phyloP scores from a whole-genome alignment of 92 coral and sea anemone genomes.

The Porites rus region DNA sequence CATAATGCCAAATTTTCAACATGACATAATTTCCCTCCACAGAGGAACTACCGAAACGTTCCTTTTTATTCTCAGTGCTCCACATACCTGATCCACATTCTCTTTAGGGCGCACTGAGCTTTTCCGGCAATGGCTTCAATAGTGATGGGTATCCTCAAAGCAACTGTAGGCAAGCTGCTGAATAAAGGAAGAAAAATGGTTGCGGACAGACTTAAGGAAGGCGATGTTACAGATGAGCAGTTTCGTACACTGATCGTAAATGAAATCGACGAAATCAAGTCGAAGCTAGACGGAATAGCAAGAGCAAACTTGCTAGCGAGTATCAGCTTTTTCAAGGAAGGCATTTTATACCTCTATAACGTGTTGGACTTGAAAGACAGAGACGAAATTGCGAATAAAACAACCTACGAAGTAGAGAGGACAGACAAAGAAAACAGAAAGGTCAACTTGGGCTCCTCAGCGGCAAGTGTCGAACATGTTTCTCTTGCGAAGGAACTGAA shows the following conservation, averaged over 20 bases:
- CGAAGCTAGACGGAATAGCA: constrained; percentile 5
- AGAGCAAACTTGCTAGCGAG: neutral
- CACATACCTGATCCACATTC: too few relatives aligned
- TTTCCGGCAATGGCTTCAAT: too few relatives aligned
- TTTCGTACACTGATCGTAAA: neutral
- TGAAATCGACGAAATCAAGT: constrained; percentile 7
- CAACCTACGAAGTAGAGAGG: neutral
- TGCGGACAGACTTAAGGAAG: neutral
- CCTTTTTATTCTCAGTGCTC: too few relatives aligned
- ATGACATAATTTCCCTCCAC: too few relatives aligned
- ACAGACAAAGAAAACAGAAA: neutral
- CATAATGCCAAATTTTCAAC: too few relatives aligned
- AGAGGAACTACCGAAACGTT: too few relatives aligned
- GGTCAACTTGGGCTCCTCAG: neutral
- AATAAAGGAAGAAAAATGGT: neutral
- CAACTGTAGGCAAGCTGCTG: neutral
- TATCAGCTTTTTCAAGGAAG: constrained; percentile 18
- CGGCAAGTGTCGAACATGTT: neutral
- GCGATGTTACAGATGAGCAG: constrained; percentile 2
- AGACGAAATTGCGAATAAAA: neutral
- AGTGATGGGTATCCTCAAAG: too few relatives aligned
- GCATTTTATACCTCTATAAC: constrained; percentile 7
- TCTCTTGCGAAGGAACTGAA: neutral
- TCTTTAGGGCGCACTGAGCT: too few relatives aligned
- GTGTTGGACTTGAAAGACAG: constrained; percentile 9